Evolutionary conservation across 2,888 invertebrate species (phyloP).

Genomic region (Andricus quercusramuli): DNA sequence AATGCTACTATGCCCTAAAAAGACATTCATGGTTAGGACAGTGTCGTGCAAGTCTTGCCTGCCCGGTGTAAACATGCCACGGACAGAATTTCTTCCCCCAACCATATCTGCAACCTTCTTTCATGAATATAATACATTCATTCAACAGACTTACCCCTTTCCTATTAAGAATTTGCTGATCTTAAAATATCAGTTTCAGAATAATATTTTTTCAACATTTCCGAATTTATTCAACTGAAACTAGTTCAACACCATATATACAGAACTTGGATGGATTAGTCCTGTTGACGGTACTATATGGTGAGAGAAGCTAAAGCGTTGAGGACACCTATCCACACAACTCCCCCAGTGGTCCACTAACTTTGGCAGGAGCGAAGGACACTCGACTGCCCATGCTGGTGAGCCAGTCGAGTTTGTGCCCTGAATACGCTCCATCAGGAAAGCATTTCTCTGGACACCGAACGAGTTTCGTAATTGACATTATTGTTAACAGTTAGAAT

Average conservation of each 20-base stretch:
- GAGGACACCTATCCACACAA: conserved; percentile 1
- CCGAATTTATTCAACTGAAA: not conserved
- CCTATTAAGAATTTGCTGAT: too few species aligned
- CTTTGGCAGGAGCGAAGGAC: conserved; percentile 19
- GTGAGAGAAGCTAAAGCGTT: conserved; percentile 6
- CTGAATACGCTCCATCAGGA: not conserved
- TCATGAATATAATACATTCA: too few species aligned
- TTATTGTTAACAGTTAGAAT: not conserved
- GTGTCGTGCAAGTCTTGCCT: too few species aligned
- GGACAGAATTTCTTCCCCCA: too few species aligned
- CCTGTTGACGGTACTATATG: not conserved
- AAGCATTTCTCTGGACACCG: not conserved
- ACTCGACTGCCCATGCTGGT: conserved; percentile 9
- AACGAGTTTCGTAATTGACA: not conserved
- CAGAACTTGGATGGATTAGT: not conserved
- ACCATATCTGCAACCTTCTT: too few species aligned
- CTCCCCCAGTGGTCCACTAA: conserved; percentile 3
- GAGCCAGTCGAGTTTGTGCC: conserved; percentile 4
- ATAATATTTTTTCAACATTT: too few species aligned
- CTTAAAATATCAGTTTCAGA: too few species aligned
- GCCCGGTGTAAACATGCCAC: too few species aligned
- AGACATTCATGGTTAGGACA: too few species aligned
- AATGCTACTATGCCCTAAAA: too few species aligned
- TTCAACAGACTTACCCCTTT: too few species aligned
- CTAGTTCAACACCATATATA: not conserved